Base-by-base conservation (phyloP, 1,140 invertebrate genomes). In the Limonius californicus region DNA sequence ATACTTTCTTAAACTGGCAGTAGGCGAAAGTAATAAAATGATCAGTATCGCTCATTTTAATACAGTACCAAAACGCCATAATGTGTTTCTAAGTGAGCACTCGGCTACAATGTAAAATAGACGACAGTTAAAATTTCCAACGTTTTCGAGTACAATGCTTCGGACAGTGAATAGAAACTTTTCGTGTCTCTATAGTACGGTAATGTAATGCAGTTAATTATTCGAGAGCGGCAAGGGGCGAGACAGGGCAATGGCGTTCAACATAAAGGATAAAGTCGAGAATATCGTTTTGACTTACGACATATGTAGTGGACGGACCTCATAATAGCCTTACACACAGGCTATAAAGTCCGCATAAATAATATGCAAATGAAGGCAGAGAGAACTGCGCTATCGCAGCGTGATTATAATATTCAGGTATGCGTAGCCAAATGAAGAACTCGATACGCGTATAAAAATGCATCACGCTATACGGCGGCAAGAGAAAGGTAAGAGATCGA, bases 261-360 rank as follows among this genome's bases (percentile, higher is more conserved):
- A 11, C 27, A 32, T 45, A 45, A 45, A 18, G 43, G 43, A 45
- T n/a, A 60, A 60, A 54, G 58, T 60, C 42, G 23, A 60, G 58
- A 60, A 60, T 60, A 60, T 60, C 47, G 42, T 53, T 61, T 30
- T 54, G 59, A 61, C 59, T 61, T 61, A 57, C 43, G 53, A 62
- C 61, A 57, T 62, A 50, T 62, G 61, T 57, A 54, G 30, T 32
- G 61, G 50, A 57, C 61, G 55, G 32, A 35, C 23, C 53, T 53
- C 45, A 62, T 62, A 62, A 62, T 57, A 57, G 61, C 53, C 61
- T 27, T 57, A 62, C 42, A 62, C 35, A 57, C 54, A 23, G 35
- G 61, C 61, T 35, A 62, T 62, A 62, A 62, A 62, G 54, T 62
- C 55, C 39, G 61, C 61, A 62, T 62, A 62, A 57, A 62, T 62